Base-by-base conservation (phyloP, 1,140 invertebrate species). In the Trachymyrmex cornetzi region DNA sequence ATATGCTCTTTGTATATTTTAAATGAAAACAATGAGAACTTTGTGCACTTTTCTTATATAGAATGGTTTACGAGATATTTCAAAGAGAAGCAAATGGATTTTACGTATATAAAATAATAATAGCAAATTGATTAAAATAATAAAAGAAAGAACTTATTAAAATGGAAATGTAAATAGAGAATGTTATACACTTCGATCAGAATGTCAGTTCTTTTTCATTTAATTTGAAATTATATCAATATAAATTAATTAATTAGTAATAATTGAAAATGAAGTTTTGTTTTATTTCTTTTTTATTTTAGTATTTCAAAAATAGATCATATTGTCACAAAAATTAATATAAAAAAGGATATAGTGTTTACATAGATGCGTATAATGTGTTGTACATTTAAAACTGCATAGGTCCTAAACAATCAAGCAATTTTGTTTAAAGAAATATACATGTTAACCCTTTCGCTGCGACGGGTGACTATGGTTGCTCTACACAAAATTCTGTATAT, bases 51-150 rank as follows among this genome's bases (percentile, higher is more conserved):
- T 61, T 82, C 12, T 30, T n/a, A 11, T n/a, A 6, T 30, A 44
- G 14, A 38, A 57, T n/a, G 3, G 19, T 74, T 61, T n/a, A 72
- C 30, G 16, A 82, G 57, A 71, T 74, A 82, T 82, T 72, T 72
- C 12, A 19, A 6, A 30, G 2, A 27, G 3, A 71, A 59, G 22
- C 4, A 12, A 16, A 72, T 22, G 16, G 1, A 30, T 61, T 59
- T 27, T 19, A 34, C 2, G 22, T 48, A 22, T 48, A 24, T 24
- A 48, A 48, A 38, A 50, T 77, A 48, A 30, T 59, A 48, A 63
- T 30, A 3, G 50, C 38, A 53, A 53, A 64, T 50, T 34, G 16
- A 6, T 34, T 67, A 24, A 57, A 67, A 64, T 48, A 57, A 69
- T 38, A 24, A 34, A 2, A 69, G 69, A 69, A 11, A 11, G 11